These are phyloP conservation scores for Lasius fuliginosus DNA, from an alignment of 2,888 invertebrate genomes.

Conservation along the genomic window DNA sequence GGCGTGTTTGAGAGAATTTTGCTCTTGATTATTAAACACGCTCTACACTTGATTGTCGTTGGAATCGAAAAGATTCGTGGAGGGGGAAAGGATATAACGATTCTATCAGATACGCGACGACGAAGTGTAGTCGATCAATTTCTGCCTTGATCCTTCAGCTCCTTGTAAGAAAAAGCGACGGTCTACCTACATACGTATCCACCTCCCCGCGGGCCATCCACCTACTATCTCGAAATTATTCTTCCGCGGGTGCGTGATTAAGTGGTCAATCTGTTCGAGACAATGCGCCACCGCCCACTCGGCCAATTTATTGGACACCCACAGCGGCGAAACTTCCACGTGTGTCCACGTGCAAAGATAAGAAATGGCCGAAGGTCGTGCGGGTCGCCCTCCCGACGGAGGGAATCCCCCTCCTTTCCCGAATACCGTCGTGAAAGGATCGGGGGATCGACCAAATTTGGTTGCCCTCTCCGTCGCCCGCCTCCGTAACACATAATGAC, in stretches of 20 bases:
- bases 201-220: slow-evolving; percentile 23
- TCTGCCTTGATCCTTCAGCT: slow-evolving; percentile 41
- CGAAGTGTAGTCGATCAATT: slow-evolving; percentile 62
- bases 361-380: slow-evolving; percentile 71
- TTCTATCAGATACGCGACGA: slow-evolving; percentile 41
- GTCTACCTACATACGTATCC: slow-evolving; percentile 33
- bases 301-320: slow-evolving; percentile 84
- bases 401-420: slow-evolving; percentile 6
- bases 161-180: slow-evolving; percentile 22
- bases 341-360: slow-evolving; percentile 69
- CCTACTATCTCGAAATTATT: slow-evolving; percentile 71
- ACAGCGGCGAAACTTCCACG: slow-evolving; percentile 78
- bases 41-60: not conserved
- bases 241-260: slow-evolving; percentile 80
- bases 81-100: not conserved
- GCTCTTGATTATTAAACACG: not conserved
- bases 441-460: slow-evolving; percentile 62
- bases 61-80: not conserved
- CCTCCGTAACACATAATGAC: slow-evolving; percentile 34
- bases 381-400: slow-evolving; percentile 44
- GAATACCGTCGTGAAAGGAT: slow-evolving; percentile 29
- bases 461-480: slow-evolving; percentile 24
- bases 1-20: not conserved
- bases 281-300: slow-evolving; percentile 82
- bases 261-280: slow-evolving; percentile 82